Conservation (phyloP, 2,797 vertebrate species). For the Aphelocoma californica region DNA sequence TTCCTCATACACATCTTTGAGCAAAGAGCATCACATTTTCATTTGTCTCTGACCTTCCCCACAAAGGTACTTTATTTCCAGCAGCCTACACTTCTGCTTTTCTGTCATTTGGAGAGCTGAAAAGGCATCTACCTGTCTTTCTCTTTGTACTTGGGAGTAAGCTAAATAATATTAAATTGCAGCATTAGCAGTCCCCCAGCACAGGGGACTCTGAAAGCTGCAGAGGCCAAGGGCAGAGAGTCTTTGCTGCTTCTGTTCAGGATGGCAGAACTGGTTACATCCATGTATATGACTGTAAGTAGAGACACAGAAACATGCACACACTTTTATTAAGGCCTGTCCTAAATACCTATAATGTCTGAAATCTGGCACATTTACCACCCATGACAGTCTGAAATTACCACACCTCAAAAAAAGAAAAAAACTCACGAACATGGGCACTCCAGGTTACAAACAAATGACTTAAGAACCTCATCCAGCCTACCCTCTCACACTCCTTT, state of each 20-base stretch:
- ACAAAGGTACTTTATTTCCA: neutral
- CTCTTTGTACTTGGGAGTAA: neutral
- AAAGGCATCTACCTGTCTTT: neutral
- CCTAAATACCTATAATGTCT: neutral
- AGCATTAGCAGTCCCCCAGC: neutral
- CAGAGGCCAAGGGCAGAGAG: neutral
- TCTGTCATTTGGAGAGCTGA: neutral
- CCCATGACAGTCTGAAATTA: neutral
- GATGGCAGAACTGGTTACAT: neutral
- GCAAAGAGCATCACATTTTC: neutral
- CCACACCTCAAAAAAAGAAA: neutral
- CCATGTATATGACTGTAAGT: fast-evolving
- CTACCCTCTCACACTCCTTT: neutral
- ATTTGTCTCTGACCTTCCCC: neutral
- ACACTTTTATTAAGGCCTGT: neutral
- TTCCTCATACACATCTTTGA: neutral
- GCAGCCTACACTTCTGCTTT: neutral
- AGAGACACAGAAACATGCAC: neutral
- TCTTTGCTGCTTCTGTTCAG: neutral
- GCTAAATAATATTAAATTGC: neutral
- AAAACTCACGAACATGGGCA: fast-evolving
- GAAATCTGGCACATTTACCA: neutral
- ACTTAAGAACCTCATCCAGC: neutral
- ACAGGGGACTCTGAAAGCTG: neutral
- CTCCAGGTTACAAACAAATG: neutral